Evolutionary conservation across 2,797 vertebrate species (phyloP).

Genomic region (Peromyscus aztecus): DNA sequence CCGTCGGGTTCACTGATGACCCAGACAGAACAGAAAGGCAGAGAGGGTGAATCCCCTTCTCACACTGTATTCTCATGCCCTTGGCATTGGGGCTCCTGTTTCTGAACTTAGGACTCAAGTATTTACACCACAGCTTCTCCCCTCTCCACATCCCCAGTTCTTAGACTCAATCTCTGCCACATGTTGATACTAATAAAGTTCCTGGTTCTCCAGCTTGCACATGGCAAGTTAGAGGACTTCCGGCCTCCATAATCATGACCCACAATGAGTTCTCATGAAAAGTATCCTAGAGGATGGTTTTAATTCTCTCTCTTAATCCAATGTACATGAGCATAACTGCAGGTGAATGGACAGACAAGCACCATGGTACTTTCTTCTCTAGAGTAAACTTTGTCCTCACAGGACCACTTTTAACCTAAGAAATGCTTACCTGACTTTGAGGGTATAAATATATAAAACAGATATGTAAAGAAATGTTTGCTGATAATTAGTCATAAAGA

Average conservation of each 20-base stretch:
- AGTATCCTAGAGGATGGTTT: not conserved
- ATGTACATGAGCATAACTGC: no score
- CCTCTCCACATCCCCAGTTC: rapidly evolving
- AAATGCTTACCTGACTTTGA: not conserved
- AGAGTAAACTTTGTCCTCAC: not conserved
- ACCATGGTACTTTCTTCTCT: not conserved
- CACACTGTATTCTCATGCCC: not conserved
- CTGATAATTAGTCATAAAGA: not conserved
- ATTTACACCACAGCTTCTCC: not conserved
- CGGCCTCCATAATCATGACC: not conserved
- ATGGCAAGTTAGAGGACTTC: not conserved
- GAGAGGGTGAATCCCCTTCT: not conserved
- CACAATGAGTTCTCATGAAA: not conserved
- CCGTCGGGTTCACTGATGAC: not conserved
- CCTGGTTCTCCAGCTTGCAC: not conserved
- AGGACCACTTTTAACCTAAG: not conserved
- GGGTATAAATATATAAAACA: not conserved
- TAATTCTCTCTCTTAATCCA: not conserved
- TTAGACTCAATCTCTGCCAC: not conserved
- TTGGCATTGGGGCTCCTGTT: not conserved
- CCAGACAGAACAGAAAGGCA: not conserved
- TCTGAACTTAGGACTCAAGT: not conserved
- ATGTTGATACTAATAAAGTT: not conserved
- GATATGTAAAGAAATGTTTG: not conserved
- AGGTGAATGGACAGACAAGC: not conserved